A percentile compares a stretch with the other conserved stretches of the same genome.
Conservation (phyloP, 2,797 vertebrate species). For the Gallinago stenura region DNA sequence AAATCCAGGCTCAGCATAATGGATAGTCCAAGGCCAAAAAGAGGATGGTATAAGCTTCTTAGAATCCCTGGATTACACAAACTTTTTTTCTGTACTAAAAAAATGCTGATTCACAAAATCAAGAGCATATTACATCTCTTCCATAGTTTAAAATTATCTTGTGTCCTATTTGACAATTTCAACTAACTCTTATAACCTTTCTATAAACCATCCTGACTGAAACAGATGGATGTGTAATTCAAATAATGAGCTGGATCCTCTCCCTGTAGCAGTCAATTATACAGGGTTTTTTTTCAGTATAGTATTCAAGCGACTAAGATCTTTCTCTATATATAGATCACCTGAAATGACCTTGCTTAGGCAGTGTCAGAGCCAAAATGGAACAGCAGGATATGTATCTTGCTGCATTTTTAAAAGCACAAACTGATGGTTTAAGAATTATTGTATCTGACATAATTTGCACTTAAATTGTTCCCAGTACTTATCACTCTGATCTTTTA, state of each 20-base stretch:
- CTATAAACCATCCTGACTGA: constrained; percentile 41
- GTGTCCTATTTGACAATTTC: constrained; percentile 11
- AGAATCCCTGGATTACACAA: constrained; percentile 44
- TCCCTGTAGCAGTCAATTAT: constrained; percentile 67
- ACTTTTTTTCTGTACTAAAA: not conserved
- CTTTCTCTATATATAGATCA: constrained; percentile 64
- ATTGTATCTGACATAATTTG: not conserved
- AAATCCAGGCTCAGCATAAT: constrained; percentile 44
- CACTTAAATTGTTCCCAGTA: not conserved
- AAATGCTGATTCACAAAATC: constrained; percentile 55
- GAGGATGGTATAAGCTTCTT: constrained; percentile 44
- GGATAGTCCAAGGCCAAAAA: constrained; percentile 28
- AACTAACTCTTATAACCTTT: constrained; percentile 22
- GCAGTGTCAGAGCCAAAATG: constrained; percentile 39
- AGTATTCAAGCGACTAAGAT: constrained; percentile 60
- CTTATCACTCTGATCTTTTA: not conserved
- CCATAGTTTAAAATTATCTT: constrained; percentile 14
- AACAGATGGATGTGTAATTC: constrained; percentile 73
- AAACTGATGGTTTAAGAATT: not conserved
- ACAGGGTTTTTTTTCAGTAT: not conserved
- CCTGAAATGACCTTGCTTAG: constrained; percentile 66
- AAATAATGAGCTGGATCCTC: constrained; percentile 67
- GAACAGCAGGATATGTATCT: constrained; percentile 5
- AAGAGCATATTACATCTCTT: not conserved
- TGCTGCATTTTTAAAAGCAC: constrained; percentile 26